phyloP scores from a whole-genome alignment of 2,888 invertebrate species.

The Chymomyza caudatula region DNA sequence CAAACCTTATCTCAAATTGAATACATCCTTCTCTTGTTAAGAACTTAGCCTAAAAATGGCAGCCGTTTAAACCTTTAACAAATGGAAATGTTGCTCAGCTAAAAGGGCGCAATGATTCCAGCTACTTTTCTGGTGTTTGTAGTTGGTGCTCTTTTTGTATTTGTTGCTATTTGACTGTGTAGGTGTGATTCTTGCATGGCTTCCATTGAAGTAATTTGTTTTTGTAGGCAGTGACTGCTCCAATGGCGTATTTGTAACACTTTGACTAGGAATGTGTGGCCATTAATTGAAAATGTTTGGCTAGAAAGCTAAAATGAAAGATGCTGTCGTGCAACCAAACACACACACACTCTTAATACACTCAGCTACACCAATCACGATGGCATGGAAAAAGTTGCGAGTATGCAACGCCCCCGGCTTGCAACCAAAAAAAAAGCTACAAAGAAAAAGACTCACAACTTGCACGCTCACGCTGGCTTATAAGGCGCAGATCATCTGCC shows the following conservation, averaged over 20 bases:
- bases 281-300: slow-evolving; percentile 65
- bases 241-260: not conserved
- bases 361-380: slow-evolving; percentile 63
- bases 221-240: not conserved
- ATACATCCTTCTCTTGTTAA: not conserved
- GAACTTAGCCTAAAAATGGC: not conserved
- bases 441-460: slow-evolving; percentile 22
- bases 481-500: slow-evolving; percentile 55
- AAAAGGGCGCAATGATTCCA: not conserved
- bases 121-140: not conserved
- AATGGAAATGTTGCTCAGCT: not conserved
- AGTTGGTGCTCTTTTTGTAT: too few relatives aligned
- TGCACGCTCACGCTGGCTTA: slow-evolving; percentile 39
- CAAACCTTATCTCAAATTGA: not conserved
- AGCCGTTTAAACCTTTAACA: not conserved
- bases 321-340: slow-evolving; percentile 60
- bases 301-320: slow-evolving; percentile 54
- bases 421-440: slow-evolving; percentile 28
- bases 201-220: not conserved
- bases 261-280: slow-evolving; percentile 59
- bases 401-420: slow-evolving; percentile 55
- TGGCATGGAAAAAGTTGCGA: slow-evolving; percentile 60
- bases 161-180: too few relatives aligned
- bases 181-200: not conserved
- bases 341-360: slow-evolving; percentile 16